Conservation (phyloP, 2,888 invertebrate genomes). For the Zygothrica quintamaculata region DNA sequence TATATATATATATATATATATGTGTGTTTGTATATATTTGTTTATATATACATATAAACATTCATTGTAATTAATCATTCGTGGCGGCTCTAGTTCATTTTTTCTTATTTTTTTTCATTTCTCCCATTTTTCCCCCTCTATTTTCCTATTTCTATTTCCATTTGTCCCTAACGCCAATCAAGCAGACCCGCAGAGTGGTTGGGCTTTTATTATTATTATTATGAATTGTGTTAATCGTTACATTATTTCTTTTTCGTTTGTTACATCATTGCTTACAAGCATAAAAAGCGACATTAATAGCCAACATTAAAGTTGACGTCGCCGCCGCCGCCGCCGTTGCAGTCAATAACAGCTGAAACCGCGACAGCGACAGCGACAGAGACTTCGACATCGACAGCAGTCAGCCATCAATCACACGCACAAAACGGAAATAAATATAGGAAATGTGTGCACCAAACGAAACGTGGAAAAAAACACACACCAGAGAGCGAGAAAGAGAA, state of each 20-base stretch:
- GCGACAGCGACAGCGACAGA: constrained; percentile 2
- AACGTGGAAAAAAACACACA: constrained; percentile 8
- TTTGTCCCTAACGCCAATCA: constrained; percentile 22
- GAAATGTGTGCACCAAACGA: constrained; percentile 45
- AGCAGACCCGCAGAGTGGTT: constrained; percentile 49
- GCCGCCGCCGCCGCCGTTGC: constrained; percentile 7
- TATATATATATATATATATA: neutral
- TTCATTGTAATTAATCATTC: constrained; percentile 58
- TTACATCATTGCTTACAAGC: constrained; percentile 67
- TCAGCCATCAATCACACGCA: constrained; percentile 73
- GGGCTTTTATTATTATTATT: constrained; percentile 61
- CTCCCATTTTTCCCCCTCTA: too few species aligned
- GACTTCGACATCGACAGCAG: constrained; percentile 52
- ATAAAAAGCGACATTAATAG: constrained; percentile 61
- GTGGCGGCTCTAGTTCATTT: constrained; percentile 29
- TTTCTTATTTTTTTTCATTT: neutral
- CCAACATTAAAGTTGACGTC: constrained; percentile 22
- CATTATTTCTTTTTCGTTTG: constrained; percentile 57
- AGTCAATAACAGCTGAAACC: constrained; percentile 8
- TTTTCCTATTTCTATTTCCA: constrained; percentile 1
- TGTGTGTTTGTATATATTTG: neutral
- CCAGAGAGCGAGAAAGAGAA: neutral
- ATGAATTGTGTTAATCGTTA: constrained; percentile 65
- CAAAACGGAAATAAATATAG: constrained; percentile 75
- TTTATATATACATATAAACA: constrained; percentile 4